Conservation (phyloP, 2,797 vertebrate species). For the Pangasius djambal region DNA sequence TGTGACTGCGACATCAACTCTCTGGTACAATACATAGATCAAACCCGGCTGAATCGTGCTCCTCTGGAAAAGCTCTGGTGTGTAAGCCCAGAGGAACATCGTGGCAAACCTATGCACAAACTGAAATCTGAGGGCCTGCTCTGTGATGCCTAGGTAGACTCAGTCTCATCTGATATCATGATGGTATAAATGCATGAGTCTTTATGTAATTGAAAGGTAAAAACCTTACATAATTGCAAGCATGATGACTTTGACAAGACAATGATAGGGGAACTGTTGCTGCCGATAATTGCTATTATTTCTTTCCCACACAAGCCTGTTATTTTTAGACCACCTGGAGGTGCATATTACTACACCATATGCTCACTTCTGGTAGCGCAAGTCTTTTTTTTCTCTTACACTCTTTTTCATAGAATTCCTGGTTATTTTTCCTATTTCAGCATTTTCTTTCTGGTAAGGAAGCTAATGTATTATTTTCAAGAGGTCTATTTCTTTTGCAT, state of each 20-base stretch:
- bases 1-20: conserved; percentile 77
- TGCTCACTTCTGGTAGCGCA: background rate
- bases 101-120: conserved; percentile 64
- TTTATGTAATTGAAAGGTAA: conserved; percentile 57
- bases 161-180: conserved; percentile 22
- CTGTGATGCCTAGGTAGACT: conserved; percentile 60
- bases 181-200: conserved; percentile 50
- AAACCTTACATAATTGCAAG: conserved; percentile 56
- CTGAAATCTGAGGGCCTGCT: conserved; percentile 60
- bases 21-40: conserved; percentile 69
- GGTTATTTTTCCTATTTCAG: conserved; percentile 6
- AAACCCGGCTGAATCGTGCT: conserved; percentile 62
- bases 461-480: background rate
- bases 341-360: conserved; percentile 27
- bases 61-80: conserved; percentile 66
- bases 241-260: conserved; percentile 61
- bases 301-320: conserved; percentile 64
- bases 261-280: conserved; percentile 45
- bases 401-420: background rate
- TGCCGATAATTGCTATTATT: conserved; percentile 65
- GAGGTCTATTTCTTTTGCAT: background rate
- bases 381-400: background rate
- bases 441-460: background rate
- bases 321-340: conserved; percentile 60
- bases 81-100: conserved; percentile 64